Evolutionary conservation across 1,140 invertebrate species (phyloP), one percentile per base, ranked within the genome.

Genomic region (Brachionus asplanchnoidis): DNA sequence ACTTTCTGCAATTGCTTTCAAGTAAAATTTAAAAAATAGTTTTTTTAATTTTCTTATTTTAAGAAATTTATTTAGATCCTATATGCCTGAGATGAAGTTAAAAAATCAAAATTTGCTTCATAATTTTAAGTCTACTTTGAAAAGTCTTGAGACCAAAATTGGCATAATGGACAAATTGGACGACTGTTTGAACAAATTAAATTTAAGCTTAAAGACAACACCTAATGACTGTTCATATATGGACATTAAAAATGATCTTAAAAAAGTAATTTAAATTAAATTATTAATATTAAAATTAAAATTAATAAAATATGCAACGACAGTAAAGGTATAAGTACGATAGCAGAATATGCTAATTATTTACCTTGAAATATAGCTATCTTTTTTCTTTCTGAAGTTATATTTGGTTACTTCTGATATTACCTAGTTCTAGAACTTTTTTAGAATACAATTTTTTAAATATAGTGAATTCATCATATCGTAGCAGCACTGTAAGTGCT

Each of bases 51-150:
- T 46, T 53, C 40, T n/a, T 65, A 20, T 60, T 80, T 80, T 6
- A 23, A 23, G n/a, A 26, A 32, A 12, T 56, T 80, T 56, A 26
- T 32, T 32, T 32, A 80, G 78, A 53, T 82, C 79, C 1, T 82
- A 82, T 26, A 82, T 82, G 79, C 79, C 79, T 65, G 79, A 82
- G 28, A 60, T 82, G 53, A 82, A 82, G 26, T 26, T 82, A 23
- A 82, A 82, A 65, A 60, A 82, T 60, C 79, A 82, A 82, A 82
- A 82, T 65, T 68, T 82, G 14, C 14, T 82, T 11, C 79, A 82
- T 20, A 82, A 65, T 65, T 82, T 82, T 42, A 82, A 82, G 28
- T 82, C 53, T 7, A 68, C 65, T n/a, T 20, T 82, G 17, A 82
- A 82, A 82, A 60, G 79, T n/a, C 40, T 82, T 9, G 79, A 82